These are phyloP conservation scores for Phrynocephalus vlangalii DNA, from an alignment of 2,797 vertebrate species.

Conservation along the genomic window DNA sequence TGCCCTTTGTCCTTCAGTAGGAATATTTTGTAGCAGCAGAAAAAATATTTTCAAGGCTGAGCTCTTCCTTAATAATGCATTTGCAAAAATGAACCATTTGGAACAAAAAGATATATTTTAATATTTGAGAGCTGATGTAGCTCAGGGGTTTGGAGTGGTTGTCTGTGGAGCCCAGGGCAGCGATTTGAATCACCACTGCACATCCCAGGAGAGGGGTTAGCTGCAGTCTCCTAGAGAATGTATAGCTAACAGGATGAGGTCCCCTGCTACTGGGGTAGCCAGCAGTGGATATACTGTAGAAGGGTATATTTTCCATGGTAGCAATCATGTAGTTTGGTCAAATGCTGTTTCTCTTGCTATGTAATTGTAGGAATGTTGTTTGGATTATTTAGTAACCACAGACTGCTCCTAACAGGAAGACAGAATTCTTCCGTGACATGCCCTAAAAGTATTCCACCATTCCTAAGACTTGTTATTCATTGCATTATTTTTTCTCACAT, in stretches of 20 bases:
- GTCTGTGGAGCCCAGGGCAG: no score
- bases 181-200: no score
- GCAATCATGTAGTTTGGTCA: background rate
- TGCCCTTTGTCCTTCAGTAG: no score
- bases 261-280: no score
- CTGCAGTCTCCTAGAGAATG: no score
- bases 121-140: no score
- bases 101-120: no score
- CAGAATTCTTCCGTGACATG: background rate
- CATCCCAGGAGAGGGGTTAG: no score
- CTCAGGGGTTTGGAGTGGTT: no score
- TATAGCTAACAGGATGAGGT: no score
- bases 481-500: background rate
- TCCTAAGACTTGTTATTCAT: background rate
- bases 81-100: conserved; percentile 1
- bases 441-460: background rate
- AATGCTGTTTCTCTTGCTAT: background rate
- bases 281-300: background rate
- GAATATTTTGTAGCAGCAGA: background rate
- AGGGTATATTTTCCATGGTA: background rate
- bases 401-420: background rate
- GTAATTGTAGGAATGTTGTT: background rate
- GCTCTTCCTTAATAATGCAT: conserved; percentile 8
- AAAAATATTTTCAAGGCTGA: conserved; percentile 7
- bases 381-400: background rate